phyloP scores from a whole-genome alignment of 2,113 vertebrate genomes.

The Cettia cetti region DNA sequence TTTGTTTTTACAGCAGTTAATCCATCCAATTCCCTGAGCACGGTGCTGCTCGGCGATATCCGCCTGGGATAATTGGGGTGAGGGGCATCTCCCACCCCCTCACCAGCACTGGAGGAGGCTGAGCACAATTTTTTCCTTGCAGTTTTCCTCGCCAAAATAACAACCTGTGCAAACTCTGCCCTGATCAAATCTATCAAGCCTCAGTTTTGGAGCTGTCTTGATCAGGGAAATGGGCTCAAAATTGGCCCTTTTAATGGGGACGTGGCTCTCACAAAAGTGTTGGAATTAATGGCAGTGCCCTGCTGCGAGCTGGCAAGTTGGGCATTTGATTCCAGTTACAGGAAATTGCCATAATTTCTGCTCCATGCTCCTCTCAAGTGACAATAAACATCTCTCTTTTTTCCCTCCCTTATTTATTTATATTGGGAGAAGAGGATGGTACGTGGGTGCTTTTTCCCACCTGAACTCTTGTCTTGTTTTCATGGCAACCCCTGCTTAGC shows the following conservation, averaged over 20 bases:
- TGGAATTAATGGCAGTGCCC: constrained; percentile 69
- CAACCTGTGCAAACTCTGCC: constrained; percentile 72
- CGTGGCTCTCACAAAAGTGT: constrained; percentile 47
- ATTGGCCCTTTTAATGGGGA: constrained; percentile 75
- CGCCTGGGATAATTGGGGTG: not conserved
- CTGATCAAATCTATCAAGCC: constrained; percentile 75
- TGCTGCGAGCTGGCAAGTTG: constrained; percentile 63
- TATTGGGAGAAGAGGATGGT: not conserved
- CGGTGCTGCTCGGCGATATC: not conserved
- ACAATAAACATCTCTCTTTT: not conserved
- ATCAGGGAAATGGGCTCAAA: constrained; percentile 75
- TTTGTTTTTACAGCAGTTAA: constrained; percentile 52
- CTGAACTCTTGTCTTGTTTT: constrained; percentile 1
- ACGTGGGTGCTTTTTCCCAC: not conserved
- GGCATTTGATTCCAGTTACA: constrained; percentile 74
- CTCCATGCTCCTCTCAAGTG: constrained; percentile 46
- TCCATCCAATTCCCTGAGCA: constrained; percentile 17
- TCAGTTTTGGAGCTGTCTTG: constrained; percentile 71
- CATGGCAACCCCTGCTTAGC: constrained; percentile 44
- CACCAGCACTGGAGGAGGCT: not conserved
- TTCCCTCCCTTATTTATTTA: not conserved
- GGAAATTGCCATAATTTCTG: constrained; percentile 78
- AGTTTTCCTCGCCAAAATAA: constrained; percentile 67
- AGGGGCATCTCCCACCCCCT: not conserved
- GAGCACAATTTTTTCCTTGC: constrained; percentile 48